phyloP scores from a whole-genome alignment of 2,113 vertebrate species.

The human region GRCh38 chr14:33863501-33864000 shows the following conservation, averaged over 20 bases:
- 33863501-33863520: neutral
- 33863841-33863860: neutral
- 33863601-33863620: neutral
- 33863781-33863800: neutral
- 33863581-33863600: neutral
- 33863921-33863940: neutral
- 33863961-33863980: neutral
- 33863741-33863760: neutral
- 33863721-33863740: neutral
- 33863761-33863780: neutral
- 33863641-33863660: neutral
- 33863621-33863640: neutral
- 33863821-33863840: neutral
- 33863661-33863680: neutral
- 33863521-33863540: neutral
- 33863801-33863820: neutral
- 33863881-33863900: neutral
- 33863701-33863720: neutral
- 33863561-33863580: constrained; percentile 2
- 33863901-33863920: neutral
- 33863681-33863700: neutral
- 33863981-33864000: neutral
- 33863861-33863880: neutral
- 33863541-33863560: neutral
- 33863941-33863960: neutral